Base-by-base conservation (phyloP, 2,888 invertebrate species). In the Pyrgus malvae region DNA sequence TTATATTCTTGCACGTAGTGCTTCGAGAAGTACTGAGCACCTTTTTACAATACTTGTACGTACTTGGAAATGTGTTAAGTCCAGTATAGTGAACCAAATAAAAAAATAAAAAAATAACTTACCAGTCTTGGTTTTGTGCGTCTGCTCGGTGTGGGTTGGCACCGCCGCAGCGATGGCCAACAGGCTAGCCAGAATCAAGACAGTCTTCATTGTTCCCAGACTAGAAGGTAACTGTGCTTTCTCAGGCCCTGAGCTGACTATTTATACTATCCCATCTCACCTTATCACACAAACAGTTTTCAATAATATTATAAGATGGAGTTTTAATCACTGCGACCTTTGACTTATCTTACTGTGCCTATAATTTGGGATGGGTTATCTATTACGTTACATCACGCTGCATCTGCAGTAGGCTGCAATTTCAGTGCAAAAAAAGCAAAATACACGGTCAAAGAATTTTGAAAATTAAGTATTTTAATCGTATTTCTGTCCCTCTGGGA, bases 201-300 rank as follows among this genome's bases (percentile, higher is more conserved):
- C 81, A 80, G 88, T 84, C 84, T 85, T 91, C 91, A 89, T 90
- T 65, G 68, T 84, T 63, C 63, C 65, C 69, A 66, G 69, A 62
- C 61, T 64, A 67, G 69, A 70, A 73, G 73, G 61, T 70, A 80
- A 86, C 84, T 86, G 85, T 86, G 56, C 70, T 58, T 51, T 49
- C 53, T 48, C 44, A 40, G 23, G 37, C 8, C 31, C 9, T 6
- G 11, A 6, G 19, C 25, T 48, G 19, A 59, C 41, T 48, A 63
- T 69, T 66, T 69, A 68, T 70, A 69, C 62, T 58, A 55, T 56
- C 35, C 46, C 48, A 33, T 48, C 38, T 33, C 48, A 59, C 50
- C 55, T 66, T 66, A 66, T 66, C 66, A 59, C 38, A 21, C 35
- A 29, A 54, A 53, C 19, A 41, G 55, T 62, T 53, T 55, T 46